These are phyloP conservation scores for Rhamnusium bicolor DNA, from an alignment of 2,888 invertebrate genomes.

Conservation along the genomic window DNA sequence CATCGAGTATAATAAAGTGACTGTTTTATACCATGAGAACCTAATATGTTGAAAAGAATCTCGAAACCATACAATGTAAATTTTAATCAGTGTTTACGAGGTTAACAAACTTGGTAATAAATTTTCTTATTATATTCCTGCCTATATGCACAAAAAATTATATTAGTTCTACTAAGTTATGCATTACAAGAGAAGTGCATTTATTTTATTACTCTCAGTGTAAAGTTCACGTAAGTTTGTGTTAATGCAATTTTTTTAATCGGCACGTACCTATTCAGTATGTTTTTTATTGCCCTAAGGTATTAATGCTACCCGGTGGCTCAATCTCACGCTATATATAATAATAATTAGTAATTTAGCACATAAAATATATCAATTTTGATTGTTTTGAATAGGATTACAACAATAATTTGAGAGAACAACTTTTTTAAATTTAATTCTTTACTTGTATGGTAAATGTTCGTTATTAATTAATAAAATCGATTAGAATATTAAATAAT, in stretches of 20 bases:
- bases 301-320: background rate
- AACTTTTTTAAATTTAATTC: too few species aligned
- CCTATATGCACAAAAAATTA: conserved; percentile 13
- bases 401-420: too few species aligned
- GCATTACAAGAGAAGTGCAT: conserved; percentile 1
- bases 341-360: too few species aligned
- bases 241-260: background rate
- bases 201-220: background rate
- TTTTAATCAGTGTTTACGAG: conserved; percentile 34
- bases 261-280: background rate
- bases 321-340: too few species aligned
- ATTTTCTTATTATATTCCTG: conserved; percentile 26
- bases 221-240: background rate
- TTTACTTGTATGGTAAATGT: too few species aligned
- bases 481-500: too few species aligned
- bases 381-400: too few species aligned
- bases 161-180: background rate
- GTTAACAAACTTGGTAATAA: conserved; percentile 30
- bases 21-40: conserved; percentile 32
- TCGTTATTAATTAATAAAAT: too few species aligned
- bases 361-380: too few species aligned
- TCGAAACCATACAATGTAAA: conserved; percentile 35
- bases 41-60: conserved; percentile 22
- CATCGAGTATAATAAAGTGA: conserved; percentile 28
- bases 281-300: background rate